phyloP scores from a whole-genome alignment of 1,140 invertebrate genomes.

The Danaus melanippus region DNA sequence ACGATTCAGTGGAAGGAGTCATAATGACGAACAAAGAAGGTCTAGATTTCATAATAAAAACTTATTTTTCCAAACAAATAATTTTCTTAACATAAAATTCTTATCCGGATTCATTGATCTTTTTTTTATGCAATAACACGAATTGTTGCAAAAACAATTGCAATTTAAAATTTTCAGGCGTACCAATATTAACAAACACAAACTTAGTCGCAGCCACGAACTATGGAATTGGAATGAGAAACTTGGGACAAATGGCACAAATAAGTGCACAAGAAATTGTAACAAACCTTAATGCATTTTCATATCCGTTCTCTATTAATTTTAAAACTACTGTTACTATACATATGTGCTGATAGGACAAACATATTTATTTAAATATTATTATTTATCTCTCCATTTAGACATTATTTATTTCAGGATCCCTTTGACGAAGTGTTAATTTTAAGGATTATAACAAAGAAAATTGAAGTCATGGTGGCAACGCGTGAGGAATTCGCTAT shows the following conservation, averaged over 20 bases:
- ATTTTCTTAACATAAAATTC: no score
- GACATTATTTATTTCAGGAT: slow-evolving; percentile 33
- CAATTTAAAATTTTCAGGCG: slow-evolving; percentile 29
- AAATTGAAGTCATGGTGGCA: slow-evolving; percentile 47
- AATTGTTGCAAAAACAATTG: background rate
- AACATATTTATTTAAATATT: slow-evolving; percentile 3
- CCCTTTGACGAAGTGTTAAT: slow-evolving; percentile 47
- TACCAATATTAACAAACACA: slow-evolving; percentile 50
- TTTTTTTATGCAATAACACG: background rate
- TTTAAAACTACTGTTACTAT: background rate
- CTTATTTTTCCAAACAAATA: no score
- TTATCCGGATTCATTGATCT: no score
- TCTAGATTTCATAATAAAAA: slow-evolving; percentile 9
- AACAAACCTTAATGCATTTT: slow-evolving; percentile 11
- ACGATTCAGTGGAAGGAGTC: slow-evolving; percentile 52
- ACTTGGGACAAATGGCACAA: slow-evolving; percentile 34
- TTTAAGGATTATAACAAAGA: slow-evolving; percentile 44
- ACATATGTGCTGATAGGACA: background rate
- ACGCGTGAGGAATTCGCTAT: slow-evolving; percentile 51
- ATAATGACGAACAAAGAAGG: slow-evolving; percentile 60
- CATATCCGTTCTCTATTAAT: background rate
- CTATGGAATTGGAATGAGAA: slow-evolving; percentile 30
- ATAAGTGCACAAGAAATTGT: slow-evolving; percentile 46
- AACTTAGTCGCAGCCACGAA: slow-evolving; percentile 34
- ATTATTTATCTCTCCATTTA: background rate